phyloP scores from a whole-genome alignment of 2,797 vertebrate genomes.

The Benthosema pterotum region DNA sequence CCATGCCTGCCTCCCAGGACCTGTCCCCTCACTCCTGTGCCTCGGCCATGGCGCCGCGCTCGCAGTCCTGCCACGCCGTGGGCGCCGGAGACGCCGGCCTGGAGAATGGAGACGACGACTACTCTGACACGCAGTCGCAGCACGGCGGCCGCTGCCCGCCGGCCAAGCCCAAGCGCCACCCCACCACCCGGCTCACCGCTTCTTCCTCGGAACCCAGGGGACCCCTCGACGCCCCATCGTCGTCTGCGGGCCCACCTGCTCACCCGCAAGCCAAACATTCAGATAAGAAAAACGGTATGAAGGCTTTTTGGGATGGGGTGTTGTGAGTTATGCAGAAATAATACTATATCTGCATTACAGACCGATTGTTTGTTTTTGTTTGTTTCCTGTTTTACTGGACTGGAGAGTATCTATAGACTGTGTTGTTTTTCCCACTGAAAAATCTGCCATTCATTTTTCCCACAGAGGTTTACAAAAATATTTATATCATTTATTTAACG shows the following conservation, averaged over 20 bases:
- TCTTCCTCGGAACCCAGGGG: constrained; percentile 74
- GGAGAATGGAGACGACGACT: constrained; percentile 84
- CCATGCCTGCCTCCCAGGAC: constrained; percentile 94
- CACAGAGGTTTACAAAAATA: too few species aligned
- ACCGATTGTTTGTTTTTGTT: too few species aligned
- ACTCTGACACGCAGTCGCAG: constrained; percentile 77
- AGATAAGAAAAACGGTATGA: constrained; percentile 79
- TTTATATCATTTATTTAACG: too few species aligned
- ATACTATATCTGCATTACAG: too few species aligned
- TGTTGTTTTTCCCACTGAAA: too few species aligned
- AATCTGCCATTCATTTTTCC: too few species aligned
- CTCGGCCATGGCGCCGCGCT: constrained; percentile 91
- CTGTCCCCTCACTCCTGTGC: constrained; percentile 90
- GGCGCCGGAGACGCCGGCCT: constrained; percentile 82
- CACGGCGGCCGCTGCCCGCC: constrained; percentile 83
- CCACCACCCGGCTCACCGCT: constrained; percentile 90
- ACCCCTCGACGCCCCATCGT: constrained; percentile 61
- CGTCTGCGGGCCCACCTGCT: constrained; percentile 62
- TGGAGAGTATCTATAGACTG: too few species aligned
- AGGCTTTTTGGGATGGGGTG: not conserved
- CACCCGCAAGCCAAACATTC: constrained; percentile 73
- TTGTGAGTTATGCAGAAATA: too few species aligned
- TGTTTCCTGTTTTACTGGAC: too few species aligned
- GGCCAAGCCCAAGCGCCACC: constrained; percentile 89
- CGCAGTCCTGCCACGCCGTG: constrained; percentile 93